Percentiles rank a stretch among this genome's conserved stretches.
phyloP scores from a whole-genome alignment of 2,888 invertebrate genomes.

The Synergus itoensis region DNA sequence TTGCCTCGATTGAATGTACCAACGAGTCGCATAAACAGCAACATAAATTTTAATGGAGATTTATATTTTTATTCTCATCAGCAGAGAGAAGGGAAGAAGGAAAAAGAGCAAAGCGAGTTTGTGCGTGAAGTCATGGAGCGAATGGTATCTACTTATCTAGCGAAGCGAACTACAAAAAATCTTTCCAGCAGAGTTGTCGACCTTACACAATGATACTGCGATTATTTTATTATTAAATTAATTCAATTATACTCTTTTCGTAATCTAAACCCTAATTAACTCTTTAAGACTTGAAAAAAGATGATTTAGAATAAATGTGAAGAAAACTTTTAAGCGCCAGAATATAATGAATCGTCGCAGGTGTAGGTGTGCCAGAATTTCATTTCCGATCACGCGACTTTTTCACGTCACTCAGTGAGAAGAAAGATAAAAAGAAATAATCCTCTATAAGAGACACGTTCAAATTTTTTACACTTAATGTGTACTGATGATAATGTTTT shows the following conservation, averaged over 20 bases:
- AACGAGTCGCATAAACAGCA: slow-evolving; percentile 60
- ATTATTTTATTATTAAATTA: not conserved
- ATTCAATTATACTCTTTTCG: not conserved
- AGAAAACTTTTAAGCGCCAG: not conserved
- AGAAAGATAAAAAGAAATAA: slow-evolving; percentile 20
- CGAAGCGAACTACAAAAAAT: not conserved
- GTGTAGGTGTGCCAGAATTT: slow-evolving; percentile 9
- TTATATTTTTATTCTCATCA: slow-evolving; percentile 64
- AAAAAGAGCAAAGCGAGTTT: slow-evolving; percentile 68
- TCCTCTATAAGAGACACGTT: not conserved
- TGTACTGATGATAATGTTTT: not conserved
- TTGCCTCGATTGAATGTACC: slow-evolving; percentile 42
- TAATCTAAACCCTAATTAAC: no score
- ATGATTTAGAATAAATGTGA: no score
- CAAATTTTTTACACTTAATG: not conserved
- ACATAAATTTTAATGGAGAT: slow-evolving; percentile 66
- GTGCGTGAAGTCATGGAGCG: slow-evolving; percentile 54
- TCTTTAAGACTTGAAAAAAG: not conserved
- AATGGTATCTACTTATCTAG: not conserved
- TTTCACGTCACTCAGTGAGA: not conserved
- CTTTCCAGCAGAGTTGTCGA: not conserved
- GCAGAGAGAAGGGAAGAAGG: slow-evolving; percentile 49
- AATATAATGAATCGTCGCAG: not conserved
- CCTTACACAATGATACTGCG: slow-evolving; percentile 8
- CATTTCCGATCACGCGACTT: slow-evolving; percentile 27